These are phyloP conservation scores for Charadrius vociferus DNA, from an alignment of 2,113 vertebrate genomes.

Conservation along the genomic window DNA sequence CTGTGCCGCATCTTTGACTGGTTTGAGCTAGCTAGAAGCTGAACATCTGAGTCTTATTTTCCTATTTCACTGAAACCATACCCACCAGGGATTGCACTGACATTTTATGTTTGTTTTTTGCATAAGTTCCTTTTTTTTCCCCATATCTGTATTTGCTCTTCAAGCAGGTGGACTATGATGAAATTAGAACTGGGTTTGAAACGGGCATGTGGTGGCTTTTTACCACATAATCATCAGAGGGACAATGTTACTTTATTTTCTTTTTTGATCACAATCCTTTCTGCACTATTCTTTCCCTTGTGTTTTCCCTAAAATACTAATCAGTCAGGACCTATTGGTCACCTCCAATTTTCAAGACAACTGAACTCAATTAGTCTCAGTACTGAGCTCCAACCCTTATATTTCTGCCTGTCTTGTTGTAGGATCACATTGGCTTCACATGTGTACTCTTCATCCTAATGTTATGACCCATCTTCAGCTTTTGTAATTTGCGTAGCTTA, in stretches of 20 bases:
- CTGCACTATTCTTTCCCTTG: not conserved
- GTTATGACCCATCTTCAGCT: not conserved
- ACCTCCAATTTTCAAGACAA: not conserved
- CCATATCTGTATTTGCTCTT: not conserved
- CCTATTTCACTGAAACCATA: not conserved
- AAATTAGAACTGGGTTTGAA: not conserved
- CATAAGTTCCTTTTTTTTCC: not conserved
- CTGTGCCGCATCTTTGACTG: not conserved
- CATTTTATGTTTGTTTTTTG: not conserved
- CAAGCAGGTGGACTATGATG: not conserved
- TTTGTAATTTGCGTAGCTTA: not conserved
- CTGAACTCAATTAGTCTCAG: not conserved
- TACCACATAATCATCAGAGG: not conserved
- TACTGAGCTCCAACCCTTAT: not conserved
- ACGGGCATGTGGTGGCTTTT: not conserved
- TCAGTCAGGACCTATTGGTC: not conserved
- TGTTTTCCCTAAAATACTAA: not conserved
- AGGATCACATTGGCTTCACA: not conserved
- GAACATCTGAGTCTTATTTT: not conserved
- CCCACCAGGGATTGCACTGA: not conserved
- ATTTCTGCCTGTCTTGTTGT: not conserved
- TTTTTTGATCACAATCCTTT: not conserved
- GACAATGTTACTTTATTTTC: not conserved
- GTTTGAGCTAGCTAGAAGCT: not conserved
- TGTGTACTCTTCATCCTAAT: accelerated